Percentiles rank a stretch among this genome's conserved stretches.
Evolutionary conservation across 2,797 vertebrate species (phyloP).

Genomic region (Hydrophis major): DNA sequence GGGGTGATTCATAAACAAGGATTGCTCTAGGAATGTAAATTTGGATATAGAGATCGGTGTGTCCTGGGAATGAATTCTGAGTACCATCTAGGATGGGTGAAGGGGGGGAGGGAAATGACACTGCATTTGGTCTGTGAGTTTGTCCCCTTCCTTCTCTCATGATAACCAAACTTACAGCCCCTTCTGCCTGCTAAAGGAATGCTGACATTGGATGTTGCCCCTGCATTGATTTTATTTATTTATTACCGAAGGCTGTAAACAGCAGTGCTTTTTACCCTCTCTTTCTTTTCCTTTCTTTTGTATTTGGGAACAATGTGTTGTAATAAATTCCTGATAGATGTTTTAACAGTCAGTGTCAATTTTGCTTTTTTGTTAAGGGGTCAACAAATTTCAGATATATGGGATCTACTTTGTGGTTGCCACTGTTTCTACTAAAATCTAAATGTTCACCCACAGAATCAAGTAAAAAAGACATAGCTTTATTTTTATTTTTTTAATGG

Average conservation of each 20-base stretch:
- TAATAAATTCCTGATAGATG: conserved; percentile 76
- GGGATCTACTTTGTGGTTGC: neutral
- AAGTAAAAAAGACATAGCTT: neutral
- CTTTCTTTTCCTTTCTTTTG: conserved; percentile 73
- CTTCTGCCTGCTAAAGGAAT: conserved; percentile 30
- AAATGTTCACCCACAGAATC: neutral
- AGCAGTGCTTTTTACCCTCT: conserved; percentile 65
- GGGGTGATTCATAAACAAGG: conserved; percentile 53
- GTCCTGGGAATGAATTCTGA: conserved; percentile 6
- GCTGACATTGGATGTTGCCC: conserved; percentile 22
- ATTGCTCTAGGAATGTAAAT: conserved; percentile 19
- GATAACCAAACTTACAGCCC: conserved; percentile 17
- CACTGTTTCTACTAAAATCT: neutral
- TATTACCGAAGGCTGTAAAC: conserved; percentile 63
- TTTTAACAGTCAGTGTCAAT: conserved; percentile 68
- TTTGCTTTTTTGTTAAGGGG: conserved; percentile 48
- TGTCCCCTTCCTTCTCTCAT: neutral
- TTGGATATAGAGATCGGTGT: neutral
- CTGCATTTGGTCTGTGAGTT: conserved; percentile 20
- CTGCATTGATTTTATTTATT: conserved; percentile 61
- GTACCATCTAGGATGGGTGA: neutral
- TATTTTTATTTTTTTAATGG: neutral
- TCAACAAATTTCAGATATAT: neutral
- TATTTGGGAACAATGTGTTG: conserved; percentile 76
- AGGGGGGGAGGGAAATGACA: conserved; percentile 28